Percentiles rank a stretch among this genome's conserved stretches.
Conservation (phyloP, 2,888 invertebrate genomes). For the Chaetogeoica ovagalla region DNA sequence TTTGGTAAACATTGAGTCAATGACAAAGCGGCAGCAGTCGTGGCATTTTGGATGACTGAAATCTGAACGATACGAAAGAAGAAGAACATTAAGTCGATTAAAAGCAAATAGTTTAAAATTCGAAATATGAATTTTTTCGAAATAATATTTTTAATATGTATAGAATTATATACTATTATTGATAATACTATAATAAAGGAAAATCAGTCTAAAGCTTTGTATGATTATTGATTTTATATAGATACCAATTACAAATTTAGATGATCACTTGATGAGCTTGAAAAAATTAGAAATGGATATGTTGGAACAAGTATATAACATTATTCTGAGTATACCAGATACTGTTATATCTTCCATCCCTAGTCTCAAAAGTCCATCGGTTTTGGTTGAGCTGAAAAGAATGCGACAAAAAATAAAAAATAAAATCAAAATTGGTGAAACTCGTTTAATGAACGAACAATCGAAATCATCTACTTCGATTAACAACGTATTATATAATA, state of each 20-base stretch:
- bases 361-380: slow-evolving; percentile 21
- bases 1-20: no score
- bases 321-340: slow-evolving; percentile 25
- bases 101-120: no score
- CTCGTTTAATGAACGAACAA: slow-evolving; percentile 19
- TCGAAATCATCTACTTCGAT: slow-evolving; percentile 2
- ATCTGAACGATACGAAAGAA: no score
- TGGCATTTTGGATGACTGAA: no score
- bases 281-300: slow-evolving; percentile 37
- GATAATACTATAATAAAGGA: no score
- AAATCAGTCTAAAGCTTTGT: neutral
- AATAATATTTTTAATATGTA: no score
- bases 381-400: slow-evolving; percentile 29
- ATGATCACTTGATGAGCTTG: slow-evolving; percentile 16
- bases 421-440: slow-evolving; percentile 40
- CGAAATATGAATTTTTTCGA: no score
- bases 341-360: slow-evolving; percentile 30
- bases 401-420: slow-evolving; percentile 48
- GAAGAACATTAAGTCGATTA: no score
- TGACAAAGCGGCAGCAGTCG: no score
- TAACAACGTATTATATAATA: neutral
- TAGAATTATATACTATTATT: no score
- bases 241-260: slow-evolving; percentile 30
- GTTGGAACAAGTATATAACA: slow-evolving; percentile 36
- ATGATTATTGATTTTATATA: slow-evolving; percentile 22